Conservation (phyloP, 92 coral and sea anemone species). For the Siderastrea siderea region DNA sequence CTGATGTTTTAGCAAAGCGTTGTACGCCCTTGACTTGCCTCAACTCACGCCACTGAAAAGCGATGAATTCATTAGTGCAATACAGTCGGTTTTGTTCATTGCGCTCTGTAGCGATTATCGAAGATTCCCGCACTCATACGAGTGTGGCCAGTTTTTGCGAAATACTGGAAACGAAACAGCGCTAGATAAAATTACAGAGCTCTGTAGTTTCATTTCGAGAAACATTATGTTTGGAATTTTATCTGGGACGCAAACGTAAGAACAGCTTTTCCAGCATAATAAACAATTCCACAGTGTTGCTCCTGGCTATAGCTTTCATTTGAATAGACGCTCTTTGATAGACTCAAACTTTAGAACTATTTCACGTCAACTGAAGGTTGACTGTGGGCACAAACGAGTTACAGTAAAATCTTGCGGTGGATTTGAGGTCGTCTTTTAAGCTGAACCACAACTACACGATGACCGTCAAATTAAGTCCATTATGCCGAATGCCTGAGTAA, state of each 20-base stretch:
- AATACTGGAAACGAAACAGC: background rate
- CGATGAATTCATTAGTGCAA: background rate
- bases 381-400: too few species aligned
- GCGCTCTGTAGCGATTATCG: background rate
- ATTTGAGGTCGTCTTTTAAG: too few species aligned
- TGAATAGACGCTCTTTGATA: background rate
- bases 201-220: background rate
- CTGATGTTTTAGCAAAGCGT: background rate
- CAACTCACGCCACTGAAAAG: constrained; percentile 5
- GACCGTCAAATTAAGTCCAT: too few species aligned
- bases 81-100: background rate
- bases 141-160: too few species aligned
- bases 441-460: too few species aligned
- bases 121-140: background rate
- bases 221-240: too few species aligned
- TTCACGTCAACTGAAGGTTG: too few species aligned
- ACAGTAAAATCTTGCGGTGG: too few species aligned
- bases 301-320: background rate
- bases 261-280: background rate
- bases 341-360: background rate
- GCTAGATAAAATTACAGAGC: background rate
- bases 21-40: constrained; percentile 39
- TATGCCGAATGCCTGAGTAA: too few species aligned
- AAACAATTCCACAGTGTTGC: background rate
- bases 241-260: background rate